phyloP scores from a whole-genome alignment of 2,888 invertebrate genomes.

The Tenthredo livida region DNA sequence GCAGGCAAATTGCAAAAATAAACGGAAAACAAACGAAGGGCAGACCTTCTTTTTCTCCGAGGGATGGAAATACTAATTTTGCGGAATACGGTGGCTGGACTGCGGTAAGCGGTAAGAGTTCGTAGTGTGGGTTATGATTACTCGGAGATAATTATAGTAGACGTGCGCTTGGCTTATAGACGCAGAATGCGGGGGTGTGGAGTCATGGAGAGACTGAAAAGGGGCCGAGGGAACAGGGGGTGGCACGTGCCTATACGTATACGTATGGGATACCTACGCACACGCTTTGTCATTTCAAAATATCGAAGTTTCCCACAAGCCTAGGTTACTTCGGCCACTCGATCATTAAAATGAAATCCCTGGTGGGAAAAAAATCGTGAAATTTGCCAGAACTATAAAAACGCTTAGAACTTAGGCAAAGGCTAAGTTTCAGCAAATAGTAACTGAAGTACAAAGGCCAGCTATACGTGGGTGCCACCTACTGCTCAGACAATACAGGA shows the following conservation, averaged over 20 bases:
- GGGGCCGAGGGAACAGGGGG: slow-evolving; percentile 30
- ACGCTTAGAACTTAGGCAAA: neutral
- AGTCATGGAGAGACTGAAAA: neutral
- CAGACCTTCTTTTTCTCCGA: slow-evolving; percentile 59
- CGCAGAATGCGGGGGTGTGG: slow-evolving; percentile 56
- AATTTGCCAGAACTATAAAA: neutral
- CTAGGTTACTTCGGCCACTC: neutral
- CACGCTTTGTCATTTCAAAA: neutral
- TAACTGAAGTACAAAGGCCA: neutral
- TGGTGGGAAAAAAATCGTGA: neutral
- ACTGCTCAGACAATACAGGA: slow-evolving; percentile 60
- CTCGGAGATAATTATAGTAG: slow-evolving; percentile 77
- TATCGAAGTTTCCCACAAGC: neutral
- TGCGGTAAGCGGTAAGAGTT: slow-evolving; percentile 74
- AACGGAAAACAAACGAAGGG: slow-evolving; percentile 56
- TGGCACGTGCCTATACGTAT: slow-evolving; percentile 44
- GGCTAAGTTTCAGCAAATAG: neutral
- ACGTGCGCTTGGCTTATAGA: slow-evolving; percentile 67
- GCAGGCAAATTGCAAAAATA: slow-evolving; percentile 51
- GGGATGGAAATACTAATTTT: slow-evolving; percentile 76
- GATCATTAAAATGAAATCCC: neutral
- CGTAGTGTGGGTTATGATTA: slow-evolving; percentile 76
- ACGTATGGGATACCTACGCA: neutral
- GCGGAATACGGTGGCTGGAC: slow-evolving; percentile 78
- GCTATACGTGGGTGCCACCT: slow-evolving; percentile 52